Conservation (phyloP, 2,888 invertebrate species). For the Polyommatus icarus region DNA sequence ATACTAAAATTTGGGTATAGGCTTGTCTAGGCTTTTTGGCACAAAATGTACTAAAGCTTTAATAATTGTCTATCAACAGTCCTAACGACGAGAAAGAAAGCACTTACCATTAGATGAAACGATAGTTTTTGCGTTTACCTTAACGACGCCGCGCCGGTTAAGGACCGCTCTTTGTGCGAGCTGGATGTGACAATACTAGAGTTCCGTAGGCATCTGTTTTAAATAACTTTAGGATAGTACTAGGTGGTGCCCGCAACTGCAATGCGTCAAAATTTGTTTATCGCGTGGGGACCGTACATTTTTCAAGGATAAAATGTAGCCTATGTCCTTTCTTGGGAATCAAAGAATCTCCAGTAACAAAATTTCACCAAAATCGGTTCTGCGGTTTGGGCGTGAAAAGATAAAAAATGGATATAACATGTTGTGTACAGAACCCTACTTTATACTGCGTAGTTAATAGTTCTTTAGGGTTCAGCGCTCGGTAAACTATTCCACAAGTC, state of each 20-base stretch:
- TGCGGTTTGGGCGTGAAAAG: no score
- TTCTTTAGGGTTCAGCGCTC: not conserved
- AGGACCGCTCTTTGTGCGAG: not conserved
- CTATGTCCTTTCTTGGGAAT: no score
- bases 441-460: not conserved
- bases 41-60: not conserved
- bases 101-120: constrained; percentile 1
- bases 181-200: not conserved
- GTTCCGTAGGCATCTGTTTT: not conserved
- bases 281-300: no score
- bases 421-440: not conserved
- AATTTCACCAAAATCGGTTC: no score
- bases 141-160: not conserved
- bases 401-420: no score
- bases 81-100: constrained; percentile 12
- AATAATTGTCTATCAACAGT: not conserved
- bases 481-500: constrained; percentile 5
- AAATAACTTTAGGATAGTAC: no score
- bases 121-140: constrained; percentile 21
- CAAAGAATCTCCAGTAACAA: no score
- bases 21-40: not conserved
- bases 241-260: no score
- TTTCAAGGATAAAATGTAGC: no score
- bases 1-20: not conserved
- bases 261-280: no score